Evolutionary conservation across 2,113 vertebrate genomes (phyloP).

Genomic region (Nanger granti): DNA sequence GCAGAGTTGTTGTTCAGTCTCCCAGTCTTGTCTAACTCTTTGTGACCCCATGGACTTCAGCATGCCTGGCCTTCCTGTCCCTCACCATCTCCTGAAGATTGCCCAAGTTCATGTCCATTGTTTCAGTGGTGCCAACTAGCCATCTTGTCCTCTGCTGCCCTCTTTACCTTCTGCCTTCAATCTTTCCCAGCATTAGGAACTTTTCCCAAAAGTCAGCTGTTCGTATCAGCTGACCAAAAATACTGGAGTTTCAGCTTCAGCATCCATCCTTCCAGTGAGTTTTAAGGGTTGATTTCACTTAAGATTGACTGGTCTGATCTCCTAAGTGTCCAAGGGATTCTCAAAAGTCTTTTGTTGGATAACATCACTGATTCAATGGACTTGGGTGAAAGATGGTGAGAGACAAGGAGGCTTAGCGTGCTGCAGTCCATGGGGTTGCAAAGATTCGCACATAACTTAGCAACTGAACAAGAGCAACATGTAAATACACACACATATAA

Average conservation of each 20-base stretch:
- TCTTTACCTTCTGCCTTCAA: not conserved
- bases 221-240: not conserved
- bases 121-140: not conserved
- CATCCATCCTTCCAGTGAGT: not conserved
- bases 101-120: not conserved
- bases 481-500: not conserved
- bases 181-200: not conserved
- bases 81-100: not conserved
- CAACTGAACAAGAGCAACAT: not conserved
- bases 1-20: not conserved
- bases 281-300: not conserved
- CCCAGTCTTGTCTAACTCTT: not conserved
- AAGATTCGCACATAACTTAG: not conserved
- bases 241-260: not conserved
- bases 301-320: not conserved
- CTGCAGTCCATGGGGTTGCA: not conserved
- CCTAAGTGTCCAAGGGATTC: not conserved
- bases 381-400: not conserved
- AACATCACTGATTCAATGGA: not conserved
- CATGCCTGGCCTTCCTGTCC: not conserved
- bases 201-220: not conserved
- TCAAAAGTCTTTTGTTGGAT: not conserved
- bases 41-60: not conserved
- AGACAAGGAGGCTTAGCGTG: not conserved
- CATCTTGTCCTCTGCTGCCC: not conserved